Conservation (phyloP, 2,797 vertebrate species). For the Etheostoma perlongum region DNA sequence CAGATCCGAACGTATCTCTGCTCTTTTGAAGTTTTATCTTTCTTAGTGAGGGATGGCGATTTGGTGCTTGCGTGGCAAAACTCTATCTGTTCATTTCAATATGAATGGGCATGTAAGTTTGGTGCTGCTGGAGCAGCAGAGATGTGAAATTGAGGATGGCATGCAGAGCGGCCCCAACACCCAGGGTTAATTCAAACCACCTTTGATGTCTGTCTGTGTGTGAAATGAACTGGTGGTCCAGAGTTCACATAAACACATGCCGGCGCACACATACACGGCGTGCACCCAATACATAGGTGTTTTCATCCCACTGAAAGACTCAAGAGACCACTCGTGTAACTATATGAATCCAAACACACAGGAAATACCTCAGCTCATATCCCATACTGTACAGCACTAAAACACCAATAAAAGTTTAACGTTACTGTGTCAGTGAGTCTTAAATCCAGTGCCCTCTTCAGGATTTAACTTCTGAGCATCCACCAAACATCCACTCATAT, state of each 20-base stretch:
- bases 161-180: conserved; percentile 75
- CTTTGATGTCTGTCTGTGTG: conserved; percentile 87
- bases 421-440: conserved; percentile 46
- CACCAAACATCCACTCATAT: conserved; percentile 62
- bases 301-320: conserved; percentile 26
- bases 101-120: conserved; percentile 82
- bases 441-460: conserved; percentile 60
- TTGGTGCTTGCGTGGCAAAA: conserved; percentile 61
- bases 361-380: conserved; percentile 38
- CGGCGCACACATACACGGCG: conserved; percentile 23
- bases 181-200: conserved; percentile 83
- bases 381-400: conserved; percentile 11
- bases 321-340: conserved; percentile 34
- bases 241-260: conserved; percentile 68
- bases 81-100: conserved; percentile 85
- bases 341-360: conserved; percentile 22
- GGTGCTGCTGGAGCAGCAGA: conserved; percentile 72
- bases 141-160: conserved; percentile 84
- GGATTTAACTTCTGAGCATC: conserved; percentile 68
- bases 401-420: conserved; percentile 43
- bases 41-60: conserved; percentile 70
- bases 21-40: conserved; percentile 87
- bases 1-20: conserved; percentile 60
- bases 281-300: conserved; percentile 7
- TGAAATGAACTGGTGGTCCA: conserved; percentile 86